Evolutionary conservation across 2,888 invertebrate genomes (phyloP).

Genomic region (Allolobophora icterica): DNA sequence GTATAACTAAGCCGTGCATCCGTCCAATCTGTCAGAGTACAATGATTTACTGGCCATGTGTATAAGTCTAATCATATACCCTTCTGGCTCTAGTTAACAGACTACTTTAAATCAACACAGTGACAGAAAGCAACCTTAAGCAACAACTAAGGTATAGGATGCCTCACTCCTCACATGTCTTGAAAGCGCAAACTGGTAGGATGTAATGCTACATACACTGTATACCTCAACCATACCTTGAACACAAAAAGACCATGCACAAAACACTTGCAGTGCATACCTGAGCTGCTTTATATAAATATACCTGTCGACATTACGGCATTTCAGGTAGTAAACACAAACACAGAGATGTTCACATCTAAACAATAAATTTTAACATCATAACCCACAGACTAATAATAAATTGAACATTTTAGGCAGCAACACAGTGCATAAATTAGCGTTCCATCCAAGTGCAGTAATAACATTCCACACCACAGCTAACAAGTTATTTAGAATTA

Average conservation of each 20-base stretch:
- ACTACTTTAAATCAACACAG: neutral
- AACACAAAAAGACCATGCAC: neutral
- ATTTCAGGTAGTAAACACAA: neutral
- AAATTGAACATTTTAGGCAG: neutral
- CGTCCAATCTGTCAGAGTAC: neutral
- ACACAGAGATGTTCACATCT: neutral
- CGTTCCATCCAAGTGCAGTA: neutral
- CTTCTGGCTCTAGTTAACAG: neutral
- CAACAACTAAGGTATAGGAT: neutral
- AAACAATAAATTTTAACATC: neutral
- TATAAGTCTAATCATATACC: neutral
- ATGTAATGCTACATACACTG: neutral
- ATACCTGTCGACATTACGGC: neutral
- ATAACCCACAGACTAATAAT: no score
- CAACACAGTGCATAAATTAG: neutral
- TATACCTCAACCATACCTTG: neutral
- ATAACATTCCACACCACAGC: neutral
- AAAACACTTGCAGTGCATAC: neutral
- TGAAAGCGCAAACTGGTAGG: neutral
- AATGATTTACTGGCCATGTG: neutral
- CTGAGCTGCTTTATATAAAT: slow-evolving; percentile 7
- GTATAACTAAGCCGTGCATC: neutral
- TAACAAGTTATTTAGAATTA: neutral
- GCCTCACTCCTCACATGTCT: neutral
- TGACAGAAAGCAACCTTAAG: neutral